Evolutionary conservation across 1,140 invertebrate genomes (phyloP).

Genomic region (Pentalonia nigronervosa): DNA sequence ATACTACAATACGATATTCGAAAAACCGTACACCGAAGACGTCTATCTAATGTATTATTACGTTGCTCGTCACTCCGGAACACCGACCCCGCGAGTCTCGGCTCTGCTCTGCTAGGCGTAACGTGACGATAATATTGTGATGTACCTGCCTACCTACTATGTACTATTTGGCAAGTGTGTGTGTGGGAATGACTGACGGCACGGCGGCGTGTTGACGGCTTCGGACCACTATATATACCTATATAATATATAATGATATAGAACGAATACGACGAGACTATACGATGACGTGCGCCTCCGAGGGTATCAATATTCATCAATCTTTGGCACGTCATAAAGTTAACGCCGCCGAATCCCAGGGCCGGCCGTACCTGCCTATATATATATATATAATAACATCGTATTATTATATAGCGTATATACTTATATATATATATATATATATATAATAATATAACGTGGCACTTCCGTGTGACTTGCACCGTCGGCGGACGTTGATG

Average conservation of each 20-base stretch:
- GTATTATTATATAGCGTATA: neutral
- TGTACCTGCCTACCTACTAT: neutral
- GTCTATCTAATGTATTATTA: neutral
- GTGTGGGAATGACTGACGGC: neutral
- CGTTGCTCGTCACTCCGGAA: neutral
- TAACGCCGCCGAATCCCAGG: neutral
- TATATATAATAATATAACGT: neutral
- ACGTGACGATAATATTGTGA: neutral
- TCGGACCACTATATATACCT: neutral
- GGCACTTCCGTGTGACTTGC: slow-evolving; percentile 8
- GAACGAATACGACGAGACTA: neutral
- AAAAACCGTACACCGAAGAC: neutral
- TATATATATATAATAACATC: neutral
- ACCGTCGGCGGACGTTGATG: slow-evolving; percentile 35
- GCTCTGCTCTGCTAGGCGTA: neutral
- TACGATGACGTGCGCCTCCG: neutral
- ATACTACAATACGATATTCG: neutral
- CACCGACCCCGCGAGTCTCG: neutral
- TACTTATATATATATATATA: neutral
- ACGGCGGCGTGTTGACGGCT: neutral
- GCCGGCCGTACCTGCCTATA: neutral
- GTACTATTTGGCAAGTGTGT: neutral
- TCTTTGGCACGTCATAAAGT: slow-evolving; percentile 45
- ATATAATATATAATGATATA: neutral
- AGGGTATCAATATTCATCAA: slow-evolving; percentile 47